These are phyloP conservation scores for Ia io DNA, from an alignment of 2,113 vertebrate species.

Conservation along the genomic window DNA sequence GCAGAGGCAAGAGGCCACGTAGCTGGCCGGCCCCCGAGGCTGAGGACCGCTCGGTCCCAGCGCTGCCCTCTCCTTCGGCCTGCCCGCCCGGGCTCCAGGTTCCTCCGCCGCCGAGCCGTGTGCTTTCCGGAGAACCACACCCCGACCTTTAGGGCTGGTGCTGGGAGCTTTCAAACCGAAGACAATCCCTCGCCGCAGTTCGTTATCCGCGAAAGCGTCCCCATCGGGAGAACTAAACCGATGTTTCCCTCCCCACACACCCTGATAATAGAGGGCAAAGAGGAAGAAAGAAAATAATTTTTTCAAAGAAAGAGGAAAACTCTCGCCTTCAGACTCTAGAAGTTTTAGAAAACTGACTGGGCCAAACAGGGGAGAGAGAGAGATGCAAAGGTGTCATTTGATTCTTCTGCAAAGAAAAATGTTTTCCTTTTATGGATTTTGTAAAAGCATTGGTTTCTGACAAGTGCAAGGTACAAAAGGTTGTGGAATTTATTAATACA, in stretches of 20 bases:
- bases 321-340: slow-evolving; percentile 25
- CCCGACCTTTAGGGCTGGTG: slow-evolving; percentile 39
- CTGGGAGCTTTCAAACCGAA: slow-evolving; percentile 38
- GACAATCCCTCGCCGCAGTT: slow-evolving; percentile 39
- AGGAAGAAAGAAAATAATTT: not conserved
- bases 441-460: slow-evolving; percentile 83
- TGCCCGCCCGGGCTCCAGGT: not conserved
- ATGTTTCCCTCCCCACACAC: slow-evolving; percentile 33
- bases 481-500: slow-evolving; percentile 89
- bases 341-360: slow-evolving; percentile 69
- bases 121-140: slow-evolving; percentile 38
- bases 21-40: not conserved
- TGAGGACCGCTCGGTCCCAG: not conserved
- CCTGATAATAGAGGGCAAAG: slow-evolving; percentile 19
- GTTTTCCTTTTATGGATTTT: slow-evolving; percentile 80
- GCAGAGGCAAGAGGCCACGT: slow-evolving; percentile 19
- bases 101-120: not conserved
- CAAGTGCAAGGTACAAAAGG: slow-evolving; percentile 88
- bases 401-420: slow-evolving; percentile 70
- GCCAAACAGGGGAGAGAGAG: slow-evolving; percentile 29
- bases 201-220: slow-evolving; percentile 21
- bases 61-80: not conserved
- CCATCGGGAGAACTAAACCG: slow-evolving; percentile 11
- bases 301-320: slow-evolving; percentile 28
- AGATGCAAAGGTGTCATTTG: slow-evolving; percentile 62